Evolutionary conservation across 37 sponge, comb jelly and placozoan genomes (phyloP).

Genomic region (Crambe crambe): DNA sequence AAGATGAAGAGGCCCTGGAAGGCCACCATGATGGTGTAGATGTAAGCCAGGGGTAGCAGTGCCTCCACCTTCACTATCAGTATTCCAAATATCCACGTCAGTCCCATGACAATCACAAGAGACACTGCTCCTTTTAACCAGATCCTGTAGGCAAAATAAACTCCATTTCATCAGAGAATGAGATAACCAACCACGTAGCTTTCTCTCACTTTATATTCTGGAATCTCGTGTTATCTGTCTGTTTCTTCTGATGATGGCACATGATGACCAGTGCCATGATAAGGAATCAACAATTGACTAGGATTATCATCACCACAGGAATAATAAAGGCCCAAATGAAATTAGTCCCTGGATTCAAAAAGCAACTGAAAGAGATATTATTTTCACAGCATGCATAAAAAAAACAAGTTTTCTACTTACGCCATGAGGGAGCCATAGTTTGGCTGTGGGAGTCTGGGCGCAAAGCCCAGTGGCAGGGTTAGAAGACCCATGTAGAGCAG

Average conservation of each 20-base stretch:
- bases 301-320: constrained; percentile 62
- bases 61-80: constrained; percentile 14
- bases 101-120: constrained; percentile 54
- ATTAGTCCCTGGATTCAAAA: constrained; percentile 23
- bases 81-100: constrained; percentile 60
- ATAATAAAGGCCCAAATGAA: constrained; percentile 63
- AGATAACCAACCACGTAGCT: neutral
- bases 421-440: constrained; percentile 6
- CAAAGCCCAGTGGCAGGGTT: constrained; percentile 27
- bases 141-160: constrained; percentile 7
- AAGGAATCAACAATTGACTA: constrained; percentile 47
- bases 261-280: constrained; percentile 51
- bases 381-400: too few relatives aligned
- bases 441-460: neutral
- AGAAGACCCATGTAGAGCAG: constrained; percentile 26
- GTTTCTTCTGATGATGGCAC: constrained; percentile 28
- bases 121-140: constrained; percentile 48
- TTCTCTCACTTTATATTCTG: neutral
- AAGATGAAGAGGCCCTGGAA: constrained; percentile 57
- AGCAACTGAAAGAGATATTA: constrained; percentile 33
- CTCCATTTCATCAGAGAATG: neutral
- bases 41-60: constrained; percentile 28
- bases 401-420: neutral
- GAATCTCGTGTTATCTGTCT: neutral
- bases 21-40: constrained; percentile 52